Base-by-base conservation (phyloP, 2,888 invertebrate genomes). In the Epicampocera succincta region DNA sequence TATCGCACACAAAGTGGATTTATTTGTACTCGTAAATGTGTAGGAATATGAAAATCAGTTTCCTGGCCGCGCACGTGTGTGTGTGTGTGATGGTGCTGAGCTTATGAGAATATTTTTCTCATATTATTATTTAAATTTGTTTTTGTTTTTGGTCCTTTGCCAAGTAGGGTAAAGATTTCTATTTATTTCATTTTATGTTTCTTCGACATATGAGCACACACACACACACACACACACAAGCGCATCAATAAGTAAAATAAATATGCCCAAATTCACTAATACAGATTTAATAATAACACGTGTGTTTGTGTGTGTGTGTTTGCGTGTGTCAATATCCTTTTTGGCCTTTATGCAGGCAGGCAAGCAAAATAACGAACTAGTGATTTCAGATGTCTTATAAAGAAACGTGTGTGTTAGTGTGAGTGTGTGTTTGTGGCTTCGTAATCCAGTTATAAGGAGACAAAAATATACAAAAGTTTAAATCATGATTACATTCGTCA, bases 161-260 rank as follows among this genome's bases (percentile, higher is more conserved):
- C 81, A 81, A 81, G 56, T 81, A 73, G 81, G 81, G 56, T 81
- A 81, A 73, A 73, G 77, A 73, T 76, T 77, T 76, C 71, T 72
- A 56, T 60, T 66, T 65, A 46, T 61, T 48, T 56, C 58, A 33
- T 50, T 74, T 50, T 50, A 50, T 76, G 44, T 52, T 65, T 66
- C n/a, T 58, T 50, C 54, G 40, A 72, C 58, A 44, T 13, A 46
- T 4, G n/a, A n/a, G n/a, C n/a, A n/a, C n/a, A n/a, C n/a, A n/a
- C n/a, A n/a, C n/a, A 46, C 29, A 54, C 17, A 56, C n/a, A 54
- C 52, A 60, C 42, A 9, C 19, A 60, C 52, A 71, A 21, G 38
- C 50, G 44, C 56, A 13, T 66, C 40, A 46, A 46, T 65, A 46
- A 40, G 42, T 3, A 38, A 50, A 52, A 50, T 19, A 61, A 33